phyloP scores from a whole-genome alignment of 2,113 vertebrate species.

The Passer domesticus region DNA sequence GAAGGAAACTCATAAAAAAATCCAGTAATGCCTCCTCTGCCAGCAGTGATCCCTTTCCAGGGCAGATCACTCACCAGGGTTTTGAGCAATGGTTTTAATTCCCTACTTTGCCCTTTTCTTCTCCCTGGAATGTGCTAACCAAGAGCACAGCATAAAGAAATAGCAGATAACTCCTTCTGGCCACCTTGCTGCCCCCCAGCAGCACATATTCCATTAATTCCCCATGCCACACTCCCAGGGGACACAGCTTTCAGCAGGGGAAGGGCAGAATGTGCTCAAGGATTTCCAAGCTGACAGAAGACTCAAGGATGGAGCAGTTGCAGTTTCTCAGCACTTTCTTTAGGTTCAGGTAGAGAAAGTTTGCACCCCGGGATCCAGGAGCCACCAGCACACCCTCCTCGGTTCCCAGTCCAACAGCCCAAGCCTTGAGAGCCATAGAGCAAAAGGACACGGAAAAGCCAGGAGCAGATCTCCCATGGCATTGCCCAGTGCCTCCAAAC shows the following conservation, averaged over 20 bases:
- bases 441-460: accelerated
- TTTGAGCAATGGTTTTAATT: background rate
- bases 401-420: background rate
- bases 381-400: background rate
- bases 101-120: background rate
- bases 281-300: background rate
- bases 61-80: accelerated
- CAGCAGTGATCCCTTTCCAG: background rate
- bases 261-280: background rate
- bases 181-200: background rate
- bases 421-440: background rate
- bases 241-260: accelerated
- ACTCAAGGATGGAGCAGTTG: background rate
- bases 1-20: background rate
- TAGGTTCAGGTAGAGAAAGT: background rate
- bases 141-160: background rate
- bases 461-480: background rate
- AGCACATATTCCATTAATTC: background rate
- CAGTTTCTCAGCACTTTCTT: background rate
- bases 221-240: accelerated
- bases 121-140: background rate
- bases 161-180: background rate
- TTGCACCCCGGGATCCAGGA: accelerated
- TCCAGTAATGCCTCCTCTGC: background rate
- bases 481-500: background rate